phyloP scores from a whole-genome alignment of 2,113 vertebrate genomes.

The Apteryx mantelli region DNA sequence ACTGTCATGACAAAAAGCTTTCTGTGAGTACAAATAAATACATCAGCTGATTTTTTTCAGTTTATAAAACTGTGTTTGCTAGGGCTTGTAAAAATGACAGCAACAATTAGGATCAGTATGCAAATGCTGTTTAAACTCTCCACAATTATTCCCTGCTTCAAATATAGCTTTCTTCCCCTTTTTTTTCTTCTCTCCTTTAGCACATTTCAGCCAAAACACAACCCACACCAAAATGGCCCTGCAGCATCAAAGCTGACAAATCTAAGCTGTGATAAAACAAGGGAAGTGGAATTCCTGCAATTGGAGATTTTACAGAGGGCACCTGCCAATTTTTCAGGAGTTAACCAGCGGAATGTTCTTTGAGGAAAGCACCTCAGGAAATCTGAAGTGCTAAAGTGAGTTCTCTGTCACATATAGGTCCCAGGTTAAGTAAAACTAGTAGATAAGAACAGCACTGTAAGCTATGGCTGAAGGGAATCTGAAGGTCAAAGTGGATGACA shows the following conservation, averaged over 20 bases:
- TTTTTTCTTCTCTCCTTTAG: neutral
- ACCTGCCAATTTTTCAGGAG: neutral
- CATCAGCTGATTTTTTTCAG: neutral
- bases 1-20: neutral
- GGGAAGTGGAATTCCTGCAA: neutral
- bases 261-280: neutral
- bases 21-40: neutral
- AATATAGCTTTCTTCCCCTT: neutral
- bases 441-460: neutral
- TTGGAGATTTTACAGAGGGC: neutral
- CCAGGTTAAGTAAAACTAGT: neutral
- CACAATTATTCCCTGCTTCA: neutral
- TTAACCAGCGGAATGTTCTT: neutral
- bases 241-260: neutral
- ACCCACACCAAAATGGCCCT: neutral
- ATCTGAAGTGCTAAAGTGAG: neutral
- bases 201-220: constrained; percentile 30
- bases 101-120: constrained; percentile 27
- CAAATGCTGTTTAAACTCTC: constrained; percentile 29
- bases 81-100: neutral
- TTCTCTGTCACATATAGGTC: neutral
- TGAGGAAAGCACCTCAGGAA: neutral
- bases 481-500: neutral
- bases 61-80: neutral
- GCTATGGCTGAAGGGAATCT: neutral